phyloP scores from a whole-genome alignment of 2,888 invertebrate genomes.

The Nebria brevicollis region DNA sequence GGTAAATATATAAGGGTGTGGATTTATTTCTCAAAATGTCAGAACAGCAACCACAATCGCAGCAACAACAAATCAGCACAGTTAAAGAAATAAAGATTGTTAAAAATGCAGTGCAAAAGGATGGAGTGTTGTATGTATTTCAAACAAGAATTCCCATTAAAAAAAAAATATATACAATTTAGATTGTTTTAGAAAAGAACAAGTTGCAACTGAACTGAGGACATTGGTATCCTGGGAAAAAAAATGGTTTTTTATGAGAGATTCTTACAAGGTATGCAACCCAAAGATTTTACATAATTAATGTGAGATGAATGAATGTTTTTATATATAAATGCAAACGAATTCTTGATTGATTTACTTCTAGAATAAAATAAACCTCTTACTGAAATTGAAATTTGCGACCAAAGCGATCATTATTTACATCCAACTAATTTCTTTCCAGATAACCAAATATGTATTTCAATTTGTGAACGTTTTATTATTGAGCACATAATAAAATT shows the following conservation, averaged over 20 bases:
- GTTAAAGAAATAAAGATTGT: conserved; percentile 2
- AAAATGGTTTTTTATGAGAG: conserved; percentile 59
- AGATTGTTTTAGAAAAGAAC: conserved; percentile 56
- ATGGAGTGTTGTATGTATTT: conserved; percentile 51
- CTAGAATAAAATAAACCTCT: not conserved
- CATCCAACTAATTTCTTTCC: not conserved
- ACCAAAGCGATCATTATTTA: not conserved
- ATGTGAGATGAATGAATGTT: not conserved
- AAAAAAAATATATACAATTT: not conserved
- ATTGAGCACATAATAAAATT: not conserved
- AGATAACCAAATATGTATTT: too few relatives aligned
- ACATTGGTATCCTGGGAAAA: conserved; percentile 55
- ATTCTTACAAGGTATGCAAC: conserved; percentile 55
- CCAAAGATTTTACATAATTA: too few relatives aligned
- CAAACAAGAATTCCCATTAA: not conserved
- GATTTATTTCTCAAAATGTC: not conserved
- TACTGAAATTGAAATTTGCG: not conserved
- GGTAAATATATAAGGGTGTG: not conserved
- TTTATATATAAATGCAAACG: not conserved
- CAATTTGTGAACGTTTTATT: too few relatives aligned
- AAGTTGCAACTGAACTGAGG: conserved; percentile 56
- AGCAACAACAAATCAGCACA: not conserved
- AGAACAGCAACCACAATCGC: not conserved
- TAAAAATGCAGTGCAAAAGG: conserved; percentile 45
- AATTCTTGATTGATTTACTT: not conserved